phyloP scores from a whole-genome alignment of 2,113 vertebrate genomes.

The Bambusicola thoracicus region DNA sequence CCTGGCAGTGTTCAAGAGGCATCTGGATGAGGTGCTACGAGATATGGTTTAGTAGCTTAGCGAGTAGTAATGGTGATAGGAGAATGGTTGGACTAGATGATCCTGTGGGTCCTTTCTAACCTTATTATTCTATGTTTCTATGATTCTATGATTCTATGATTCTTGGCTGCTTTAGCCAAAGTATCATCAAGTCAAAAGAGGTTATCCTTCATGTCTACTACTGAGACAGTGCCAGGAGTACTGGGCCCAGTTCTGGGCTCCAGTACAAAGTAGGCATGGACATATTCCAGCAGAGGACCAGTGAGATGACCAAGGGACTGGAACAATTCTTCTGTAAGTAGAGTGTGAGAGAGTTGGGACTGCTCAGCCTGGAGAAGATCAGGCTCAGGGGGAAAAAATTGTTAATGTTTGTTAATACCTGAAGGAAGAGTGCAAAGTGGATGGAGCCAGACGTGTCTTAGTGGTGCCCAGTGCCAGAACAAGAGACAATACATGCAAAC shows the following conservation, averaged over 20 bases:
- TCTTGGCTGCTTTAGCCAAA: background rate
- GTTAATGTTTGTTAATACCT: background rate
- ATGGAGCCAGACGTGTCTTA: background rate
- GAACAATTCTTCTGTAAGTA: background rate
- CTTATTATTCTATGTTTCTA: too few species aligned
- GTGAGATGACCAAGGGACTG: background rate
- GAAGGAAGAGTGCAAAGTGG: background rate
- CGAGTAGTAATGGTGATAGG: too few species aligned
- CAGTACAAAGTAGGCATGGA: background rate
- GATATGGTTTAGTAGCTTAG: too few species aligned
- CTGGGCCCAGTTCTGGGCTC: background rate
- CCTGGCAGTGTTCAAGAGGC: too few species aligned
- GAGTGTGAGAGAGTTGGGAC: background rate
- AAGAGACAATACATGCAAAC: background rate
- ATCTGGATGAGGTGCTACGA: too few species aligned
- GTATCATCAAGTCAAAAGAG: background rate
- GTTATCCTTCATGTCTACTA: background rate
- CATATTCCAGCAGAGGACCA: background rate
- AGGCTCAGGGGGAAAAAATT: background rate
- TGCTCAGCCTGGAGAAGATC: background rate
- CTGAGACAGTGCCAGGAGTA: background rate
- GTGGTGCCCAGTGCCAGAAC: background rate
- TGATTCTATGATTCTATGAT: too few species aligned
- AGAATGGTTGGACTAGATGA: too few species aligned
- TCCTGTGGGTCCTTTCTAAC: too few species aligned